Conservation (phyloP, 2,797 vertebrate species). For the Onychomys leucogaster region DNA sequence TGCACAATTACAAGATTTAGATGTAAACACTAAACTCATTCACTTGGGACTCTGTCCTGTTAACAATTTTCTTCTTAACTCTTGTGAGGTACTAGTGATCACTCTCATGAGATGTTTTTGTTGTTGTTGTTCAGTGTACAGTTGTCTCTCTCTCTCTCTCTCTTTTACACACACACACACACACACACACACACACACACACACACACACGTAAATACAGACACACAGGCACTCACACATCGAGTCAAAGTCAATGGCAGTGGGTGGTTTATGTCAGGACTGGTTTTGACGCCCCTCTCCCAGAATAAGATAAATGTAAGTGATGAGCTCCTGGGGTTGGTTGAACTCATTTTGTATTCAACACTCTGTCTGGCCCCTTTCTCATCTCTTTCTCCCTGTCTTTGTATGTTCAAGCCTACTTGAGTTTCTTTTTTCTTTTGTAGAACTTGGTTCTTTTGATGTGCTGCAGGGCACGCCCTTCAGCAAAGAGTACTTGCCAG, state of each 20-base stretch:
- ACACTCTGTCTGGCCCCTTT: conserved; percentile 87
- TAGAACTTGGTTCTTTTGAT: conserved; percentile 95
- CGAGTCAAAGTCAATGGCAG: conserved; percentile 88
- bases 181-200: background rate
- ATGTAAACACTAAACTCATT: background rate
- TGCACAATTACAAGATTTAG: conserved; percentile 39
- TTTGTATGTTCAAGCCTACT: conserved; percentile 93
- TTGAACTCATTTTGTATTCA: conserved; percentile 93
- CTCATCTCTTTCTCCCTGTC: conserved; percentile 87
- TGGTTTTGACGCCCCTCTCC: conserved; percentile 84
- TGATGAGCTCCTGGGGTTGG: conserved; percentile 90
- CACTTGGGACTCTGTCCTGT: background rate
- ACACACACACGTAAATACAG: conserved; percentile 34
- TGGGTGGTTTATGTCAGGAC: conserved; percentile 84
- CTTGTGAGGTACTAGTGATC: conserved; percentile 17
- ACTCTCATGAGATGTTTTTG: conserved; percentile 65
- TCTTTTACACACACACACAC: background rate
- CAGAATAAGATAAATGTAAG: conserved; percentile 90
- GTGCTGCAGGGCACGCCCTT: conserved; percentile 94
- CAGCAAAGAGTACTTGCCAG: conserved; percentile 92
- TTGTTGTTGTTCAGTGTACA: conserved; percentile 45
- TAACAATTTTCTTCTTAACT: conserved; percentile 29
- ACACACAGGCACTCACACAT: background rate
- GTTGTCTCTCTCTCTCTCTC: background rate
- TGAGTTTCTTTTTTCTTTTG: conserved; percentile 97